Evolutionary conservation across 2,113 vertebrate genomes (phyloP), one percentile per base, ranked within the genome.

Genomic region (Ahaetulla prasina): DNA sequence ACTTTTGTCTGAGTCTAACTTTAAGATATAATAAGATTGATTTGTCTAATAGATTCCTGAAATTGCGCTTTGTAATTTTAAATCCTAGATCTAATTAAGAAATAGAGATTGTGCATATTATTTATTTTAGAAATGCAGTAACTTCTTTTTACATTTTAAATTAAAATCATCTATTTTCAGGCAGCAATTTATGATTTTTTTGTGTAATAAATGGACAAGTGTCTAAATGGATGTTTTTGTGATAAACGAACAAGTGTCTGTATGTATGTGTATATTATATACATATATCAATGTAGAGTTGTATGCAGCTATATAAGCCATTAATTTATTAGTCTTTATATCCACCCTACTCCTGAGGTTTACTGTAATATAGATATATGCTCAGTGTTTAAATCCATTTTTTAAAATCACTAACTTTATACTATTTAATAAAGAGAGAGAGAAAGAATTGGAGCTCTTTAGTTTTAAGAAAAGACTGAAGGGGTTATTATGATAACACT

Each of bases 21-120:
- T 43, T 89, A 5, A 12, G 8, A 27, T 80, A 63, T 52, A 91
- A 91, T 85, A 91, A 89, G 53, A 85, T 43, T 92, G 5, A 25
- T 63, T 85, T 92, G 84, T 91, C 87, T 25, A 54, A 53, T 55
- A 45, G 30, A 47, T 89, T 89, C 35, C 53, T 93, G 50, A 91
- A 91, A 47, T 89, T 91, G 55, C 91, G 16, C 27, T 92, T 50
- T 90, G 0, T 93, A 16, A 43, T 20, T 60, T 22, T 92, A 92
- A 47, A 45, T 89, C 63, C 35, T 25, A 92, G 86, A 45, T 88
- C 57, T 54, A 53, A 53, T 91, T 90, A 91, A 54, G 57, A 47
- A 14, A 1, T 63, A 45, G 35, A 91, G 90, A 87, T 0, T 20
- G 52, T 0, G 10, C 74, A 57, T 92, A 86, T 93, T 74, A 4